These are phyloP conservation scores for Cataglyphis altisquamis DNA, from an alignment of 2,888 invertebrate species.

Conservation along the genomic window DNA sequence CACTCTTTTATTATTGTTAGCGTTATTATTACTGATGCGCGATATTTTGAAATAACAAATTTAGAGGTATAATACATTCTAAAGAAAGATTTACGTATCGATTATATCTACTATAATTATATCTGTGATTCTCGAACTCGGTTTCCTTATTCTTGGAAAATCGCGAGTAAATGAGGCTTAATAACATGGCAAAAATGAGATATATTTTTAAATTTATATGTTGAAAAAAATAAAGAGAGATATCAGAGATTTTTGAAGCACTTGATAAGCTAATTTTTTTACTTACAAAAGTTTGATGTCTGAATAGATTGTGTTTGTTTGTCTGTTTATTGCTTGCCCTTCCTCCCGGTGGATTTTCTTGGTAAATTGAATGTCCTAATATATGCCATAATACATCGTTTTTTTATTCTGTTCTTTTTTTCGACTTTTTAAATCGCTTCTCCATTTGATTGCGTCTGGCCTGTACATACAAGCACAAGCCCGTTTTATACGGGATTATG, in stretches of 20 bases:
- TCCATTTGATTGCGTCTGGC: constrained; percentile 67
- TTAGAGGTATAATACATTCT: not conserved
- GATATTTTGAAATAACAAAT: not conserved
- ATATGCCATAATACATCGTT: constrained; percentile 77
- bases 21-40: not conserved
- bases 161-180: constrained; percentile 18
- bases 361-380: constrained; percentile 86
- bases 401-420: constrained; percentile 62
- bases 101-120: constrained; percentile 17
- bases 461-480: constrained; percentile 81
- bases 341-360: constrained; percentile 86
- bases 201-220: constrained; percentile 12
- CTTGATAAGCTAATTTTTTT: constrained; percentile 52
- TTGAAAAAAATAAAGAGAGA: constrained; percentile 1
- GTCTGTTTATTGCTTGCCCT: constrained; percentile 86
- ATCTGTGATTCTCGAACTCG: not conserved
- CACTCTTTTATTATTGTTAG: constrained; percentile 3
- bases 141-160: constrained; percentile 5
- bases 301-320: constrained; percentile 85
- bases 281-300: constrained; percentile 78
- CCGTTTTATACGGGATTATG: constrained; percentile 84
- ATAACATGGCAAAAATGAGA: constrained; percentile 16
- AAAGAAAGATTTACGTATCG: constrained; percentile 7
- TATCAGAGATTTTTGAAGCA: constrained; percentile 49
- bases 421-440: constrained; percentile 64